phyloP scores from a whole-genome alignment of 1,140 invertebrate species.

The Nylanderia fulva region DNA sequence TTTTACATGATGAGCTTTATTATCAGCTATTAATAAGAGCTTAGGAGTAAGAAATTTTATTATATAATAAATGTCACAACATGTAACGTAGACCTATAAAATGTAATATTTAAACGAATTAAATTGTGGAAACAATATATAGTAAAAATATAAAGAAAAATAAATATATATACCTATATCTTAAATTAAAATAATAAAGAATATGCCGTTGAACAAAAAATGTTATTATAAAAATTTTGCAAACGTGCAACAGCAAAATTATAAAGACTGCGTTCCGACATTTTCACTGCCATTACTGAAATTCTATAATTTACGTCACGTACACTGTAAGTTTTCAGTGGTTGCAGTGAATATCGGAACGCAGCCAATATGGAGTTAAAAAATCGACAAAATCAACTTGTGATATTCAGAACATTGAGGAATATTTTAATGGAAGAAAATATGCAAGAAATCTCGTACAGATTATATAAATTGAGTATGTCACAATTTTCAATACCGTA shows the following conservation, averaged over 20 bases:
- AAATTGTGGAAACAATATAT: neutral
- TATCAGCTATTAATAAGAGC: neutral
- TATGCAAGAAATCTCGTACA: neutral
- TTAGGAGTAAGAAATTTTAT: too few relatives aligned
- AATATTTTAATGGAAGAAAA: neutral
- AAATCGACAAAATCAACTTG: neutral
- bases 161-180: too few relatives aligned
- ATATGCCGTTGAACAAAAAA: neutral
- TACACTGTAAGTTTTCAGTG: too few relatives aligned
- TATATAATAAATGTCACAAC: too few relatives aligned
- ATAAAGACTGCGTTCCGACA: too few relatives aligned
- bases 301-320: too few relatives aligned
- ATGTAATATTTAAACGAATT: neutral
- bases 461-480: neutral
- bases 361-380: too few relatives aligned
- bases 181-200: constrained; percentile 4
- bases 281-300: too few relatives aligned
- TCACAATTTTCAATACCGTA: neutral
- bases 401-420: neutral
- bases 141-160: too few relatives aligned
- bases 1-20: neutral
- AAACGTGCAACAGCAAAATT: too few relatives aligned
- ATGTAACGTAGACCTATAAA: too few relatives aligned
- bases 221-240: neutral
- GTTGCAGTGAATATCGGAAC: too few relatives aligned